Conservation (phyloP, 2,113 vertebrate genomes). For the Neolamprologus hecqui region DNA sequence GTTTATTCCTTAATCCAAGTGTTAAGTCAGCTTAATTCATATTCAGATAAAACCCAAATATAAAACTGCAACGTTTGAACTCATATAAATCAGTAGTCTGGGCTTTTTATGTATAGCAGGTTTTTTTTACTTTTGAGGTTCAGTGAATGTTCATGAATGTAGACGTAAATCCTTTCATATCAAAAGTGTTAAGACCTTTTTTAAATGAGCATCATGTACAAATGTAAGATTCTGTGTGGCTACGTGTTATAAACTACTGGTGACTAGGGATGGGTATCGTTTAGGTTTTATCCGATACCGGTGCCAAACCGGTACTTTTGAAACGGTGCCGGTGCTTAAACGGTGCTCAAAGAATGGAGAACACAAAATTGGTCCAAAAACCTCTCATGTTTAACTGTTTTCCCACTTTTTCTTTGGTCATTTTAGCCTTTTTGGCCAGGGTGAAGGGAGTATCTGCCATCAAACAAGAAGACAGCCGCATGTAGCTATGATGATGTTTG, state of each 20-base stretch:
- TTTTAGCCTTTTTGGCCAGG: no score
- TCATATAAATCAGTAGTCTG: background rate
- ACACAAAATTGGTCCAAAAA: no score
- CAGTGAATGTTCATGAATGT: background rate
- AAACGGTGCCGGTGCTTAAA: no score
- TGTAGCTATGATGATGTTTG: fast-evolving
- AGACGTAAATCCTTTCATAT: background rate
- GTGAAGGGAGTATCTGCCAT: no score
- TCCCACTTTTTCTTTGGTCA: no score
- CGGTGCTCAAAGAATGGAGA: no score
- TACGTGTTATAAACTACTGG: background rate
- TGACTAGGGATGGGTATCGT: background rate
- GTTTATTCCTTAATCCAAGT: background rate
- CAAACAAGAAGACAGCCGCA: no score
- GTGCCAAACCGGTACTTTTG: no score
- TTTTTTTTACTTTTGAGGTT: background rate
- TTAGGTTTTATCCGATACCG: no score
- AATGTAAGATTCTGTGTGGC: background rate
- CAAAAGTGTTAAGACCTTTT: background rate
- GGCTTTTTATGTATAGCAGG: background rate
- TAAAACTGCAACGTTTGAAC: background rate
- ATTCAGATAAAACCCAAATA: background rate
- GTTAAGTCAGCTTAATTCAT: background rate
- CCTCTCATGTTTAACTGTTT: no score
- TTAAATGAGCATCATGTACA: background rate